phyloP scores from a whole-genome alignment of 1,140 invertebrate species.

The Sitobion miscanthi region DNA sequence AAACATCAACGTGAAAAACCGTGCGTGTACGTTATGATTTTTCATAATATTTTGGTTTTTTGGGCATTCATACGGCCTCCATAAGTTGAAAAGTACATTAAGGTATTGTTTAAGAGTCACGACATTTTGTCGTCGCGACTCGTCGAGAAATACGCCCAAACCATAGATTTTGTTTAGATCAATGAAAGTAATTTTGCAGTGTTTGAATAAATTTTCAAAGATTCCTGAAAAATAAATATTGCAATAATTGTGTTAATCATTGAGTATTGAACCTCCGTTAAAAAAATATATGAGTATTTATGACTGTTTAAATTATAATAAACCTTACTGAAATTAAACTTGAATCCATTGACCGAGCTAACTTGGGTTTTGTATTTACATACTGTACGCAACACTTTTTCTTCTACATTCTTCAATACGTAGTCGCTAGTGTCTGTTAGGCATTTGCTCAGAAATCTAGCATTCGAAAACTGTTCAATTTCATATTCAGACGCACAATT shows the following conservation, averaged over 20 bases:
- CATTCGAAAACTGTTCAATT: constrained; percentile 82
- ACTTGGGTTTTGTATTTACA: constrained; percentile 81
- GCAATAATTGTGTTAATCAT: background rate
- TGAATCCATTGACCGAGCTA: constrained; percentile 81
- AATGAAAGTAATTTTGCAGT: constrained; percentile 93
- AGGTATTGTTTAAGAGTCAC: constrained; percentile 94
- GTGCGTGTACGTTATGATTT: constrained; percentile 92
- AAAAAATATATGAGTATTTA: no score
- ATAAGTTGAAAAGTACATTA: constrained; percentile 93
- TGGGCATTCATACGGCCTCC: constrained; percentile 84
- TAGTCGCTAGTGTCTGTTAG: constrained; percentile 92
- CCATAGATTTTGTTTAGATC: constrained; percentile 85
- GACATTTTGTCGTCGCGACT: constrained; percentile 92
- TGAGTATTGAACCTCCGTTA: no score
- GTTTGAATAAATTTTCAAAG: constrained; percentile 96
- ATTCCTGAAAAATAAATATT: constrained; percentile 67
- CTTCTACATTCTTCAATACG: constrained; percentile 88
- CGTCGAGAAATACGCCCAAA: constrained; percentile 88
- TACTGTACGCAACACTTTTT: constrained; percentile 88
- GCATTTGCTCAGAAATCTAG: constrained; percentile 90
- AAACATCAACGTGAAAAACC: constrained; percentile 97
- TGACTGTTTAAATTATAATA: no score
- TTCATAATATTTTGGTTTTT: constrained; percentile 99
- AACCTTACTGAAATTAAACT: constrained; percentile 79
- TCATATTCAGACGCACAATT: constrained; percentile 77